Percentiles rank a stretch among this genome's conserved stretches.
Evolutionary conservation across 2,797 vertebrate genomes (phyloP).

Genomic region (Cynopterus sphinx): DNA sequence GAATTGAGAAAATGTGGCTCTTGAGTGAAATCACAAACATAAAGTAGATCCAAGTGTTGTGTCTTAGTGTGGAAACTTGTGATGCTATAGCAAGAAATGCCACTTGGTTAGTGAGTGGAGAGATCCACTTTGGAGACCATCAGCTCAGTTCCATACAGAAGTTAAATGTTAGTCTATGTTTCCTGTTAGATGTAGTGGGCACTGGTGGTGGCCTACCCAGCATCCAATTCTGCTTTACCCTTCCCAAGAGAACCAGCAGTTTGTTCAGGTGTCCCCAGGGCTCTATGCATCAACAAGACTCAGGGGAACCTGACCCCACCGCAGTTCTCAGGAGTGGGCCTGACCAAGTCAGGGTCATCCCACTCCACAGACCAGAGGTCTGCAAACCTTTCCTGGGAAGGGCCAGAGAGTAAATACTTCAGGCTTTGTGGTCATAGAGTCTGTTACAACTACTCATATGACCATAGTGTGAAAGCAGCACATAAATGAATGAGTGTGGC

Average conservation of each 20-base stretch:
- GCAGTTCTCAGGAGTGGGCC: not conserved
- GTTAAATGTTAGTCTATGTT: not conserved
- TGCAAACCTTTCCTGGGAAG: not conserved
- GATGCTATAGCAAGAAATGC: not conserved
- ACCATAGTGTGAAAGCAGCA: not conserved
- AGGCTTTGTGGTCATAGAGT: not conserved
- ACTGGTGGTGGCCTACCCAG: not conserved
- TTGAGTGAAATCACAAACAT: not conserved
- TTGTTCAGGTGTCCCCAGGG: not conserved
- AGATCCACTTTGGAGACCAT: not conserved
- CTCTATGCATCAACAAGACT: not conserved
- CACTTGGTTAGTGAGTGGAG: not conserved
- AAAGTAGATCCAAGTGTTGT: not conserved
- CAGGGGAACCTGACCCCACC: not conserved
- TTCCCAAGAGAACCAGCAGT: not conserved
- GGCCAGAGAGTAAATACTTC: not conserved
- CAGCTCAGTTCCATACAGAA: not conserved
- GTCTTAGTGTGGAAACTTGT: not conserved
- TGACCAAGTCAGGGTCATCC: not conserved
- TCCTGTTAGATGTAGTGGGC: not conserved
- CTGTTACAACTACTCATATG: not conserved
- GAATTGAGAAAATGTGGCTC: not conserved
- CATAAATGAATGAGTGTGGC: not conserved
- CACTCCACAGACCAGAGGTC: not conserved
- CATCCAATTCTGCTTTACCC: not conserved